These are phyloP conservation scores for Sinocyclocheilus rhinocerous DNA, from an alignment of 2,113 vertebrate genomes.

Conservation along the genomic window DNA sequence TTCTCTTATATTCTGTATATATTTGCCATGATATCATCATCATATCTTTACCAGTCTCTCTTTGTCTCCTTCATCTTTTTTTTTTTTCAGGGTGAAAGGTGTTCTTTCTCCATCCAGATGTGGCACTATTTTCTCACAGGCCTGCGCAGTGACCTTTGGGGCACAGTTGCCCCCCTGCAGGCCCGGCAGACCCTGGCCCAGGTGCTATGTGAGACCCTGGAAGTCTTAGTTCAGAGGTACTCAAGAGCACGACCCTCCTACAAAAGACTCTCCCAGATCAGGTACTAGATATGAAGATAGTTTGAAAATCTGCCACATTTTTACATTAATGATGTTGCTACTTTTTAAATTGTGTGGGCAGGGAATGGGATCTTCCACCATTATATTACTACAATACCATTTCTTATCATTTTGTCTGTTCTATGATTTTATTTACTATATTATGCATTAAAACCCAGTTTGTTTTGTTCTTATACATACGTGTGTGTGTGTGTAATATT, in stretches of 20 bases:
- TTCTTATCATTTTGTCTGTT: too few species aligned
- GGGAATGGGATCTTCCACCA: background rate
- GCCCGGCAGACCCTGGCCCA: slow-evolving; percentile 84
- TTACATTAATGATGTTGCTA: slow-evolving; percentile 14
- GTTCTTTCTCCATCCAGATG: slow-evolving; percentile 97
- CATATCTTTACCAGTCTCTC: slow-evolving; percentile 51
- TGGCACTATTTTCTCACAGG: slow-evolving; percentile 95
- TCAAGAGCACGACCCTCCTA: slow-evolving; percentile 82
- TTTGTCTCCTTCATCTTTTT: slow-evolving; percentile 65
- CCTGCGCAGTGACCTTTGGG: slow-evolving; percentile 90
- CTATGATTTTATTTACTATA: too few species aligned
- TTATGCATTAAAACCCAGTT: too few species aligned
- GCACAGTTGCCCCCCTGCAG: slow-evolving; percentile 76
- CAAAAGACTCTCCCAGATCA: slow-evolving; percentile 89
- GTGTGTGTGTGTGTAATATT: too few species aligned
- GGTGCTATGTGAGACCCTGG: slow-evolving; percentile 84
- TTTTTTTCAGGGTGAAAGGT: slow-evolving; percentile 89
- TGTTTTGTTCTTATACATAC: too few species aligned
- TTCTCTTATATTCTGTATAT: slow-evolving; percentile 49
- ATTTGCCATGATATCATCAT: slow-evolving; percentile 58
- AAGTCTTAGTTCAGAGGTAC: slow-evolving; percentile 86
- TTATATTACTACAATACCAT: too few species aligned
- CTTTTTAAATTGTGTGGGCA: background rate
- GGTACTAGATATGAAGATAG: slow-evolving; percentile 73
- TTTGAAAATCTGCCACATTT: background rate